Conservation (phyloP, 2,113 vertebrate genomes). For the Clinocottus analis region DNA sequence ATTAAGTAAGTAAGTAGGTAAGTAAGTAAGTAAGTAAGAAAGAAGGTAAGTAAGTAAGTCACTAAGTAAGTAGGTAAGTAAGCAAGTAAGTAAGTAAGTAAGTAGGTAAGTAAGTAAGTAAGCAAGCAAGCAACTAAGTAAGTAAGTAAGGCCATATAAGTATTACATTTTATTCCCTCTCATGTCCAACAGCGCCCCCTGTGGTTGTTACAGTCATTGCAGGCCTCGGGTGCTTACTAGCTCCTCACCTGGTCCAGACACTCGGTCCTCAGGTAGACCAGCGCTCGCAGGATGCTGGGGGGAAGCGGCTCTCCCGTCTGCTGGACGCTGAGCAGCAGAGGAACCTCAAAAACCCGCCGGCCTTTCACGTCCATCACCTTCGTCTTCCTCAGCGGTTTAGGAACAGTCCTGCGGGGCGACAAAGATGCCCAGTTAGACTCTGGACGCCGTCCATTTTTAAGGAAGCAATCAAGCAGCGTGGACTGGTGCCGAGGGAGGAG, state of each 20-base stretch:
- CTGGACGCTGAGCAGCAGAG: slow-evolving; percentile 85
- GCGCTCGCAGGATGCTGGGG: slow-evolving; percentile 86
- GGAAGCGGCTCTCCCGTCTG: slow-evolving; percentile 86
- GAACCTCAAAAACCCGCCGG: slow-evolving; percentile 88
- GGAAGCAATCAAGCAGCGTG: background rate
- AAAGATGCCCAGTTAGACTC: background rate
- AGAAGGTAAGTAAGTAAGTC: no score
- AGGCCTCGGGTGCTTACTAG: background rate
- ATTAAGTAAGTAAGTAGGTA: no score
- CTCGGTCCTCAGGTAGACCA: slow-evolving; percentile 85
- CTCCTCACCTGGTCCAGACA: slow-evolving; percentile 86
- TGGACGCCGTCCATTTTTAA: background rate
- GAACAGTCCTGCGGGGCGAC: slow-evolving; percentile 83
- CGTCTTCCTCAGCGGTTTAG: slow-evolving; percentile 84
- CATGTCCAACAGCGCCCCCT: no score
- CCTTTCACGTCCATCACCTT: slow-evolving; percentile 84
- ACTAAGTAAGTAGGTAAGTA: no score
- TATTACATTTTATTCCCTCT: no score
- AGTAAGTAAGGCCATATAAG: no score
- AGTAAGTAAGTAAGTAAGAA: no score
- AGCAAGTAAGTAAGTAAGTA: no score
- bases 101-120: no score
- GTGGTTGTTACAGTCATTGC: no score
- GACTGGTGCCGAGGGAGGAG: background rate
- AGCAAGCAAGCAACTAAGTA: no score